Evolutionary conservation across 2,113 vertebrate species (phyloP).

Genomic region (Prolemur simus): DNA sequence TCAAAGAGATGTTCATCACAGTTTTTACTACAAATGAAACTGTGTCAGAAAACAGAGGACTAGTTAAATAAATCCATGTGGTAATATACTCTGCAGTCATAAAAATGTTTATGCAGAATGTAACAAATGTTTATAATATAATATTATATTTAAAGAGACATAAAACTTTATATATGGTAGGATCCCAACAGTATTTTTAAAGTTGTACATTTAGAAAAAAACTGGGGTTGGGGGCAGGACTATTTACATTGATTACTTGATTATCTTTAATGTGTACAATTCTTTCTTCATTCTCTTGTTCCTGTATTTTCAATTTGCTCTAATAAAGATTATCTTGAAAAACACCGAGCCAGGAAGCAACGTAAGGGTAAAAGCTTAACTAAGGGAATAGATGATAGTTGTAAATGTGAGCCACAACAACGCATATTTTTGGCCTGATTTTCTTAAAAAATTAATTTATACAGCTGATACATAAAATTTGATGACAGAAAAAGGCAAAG

Average conservation of each 20-base stretch:
- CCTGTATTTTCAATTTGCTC: constrained; percentile 22
- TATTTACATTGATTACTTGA: not conserved
- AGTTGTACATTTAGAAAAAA: not conserved
- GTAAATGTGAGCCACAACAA: not conserved
- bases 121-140: not conserved
- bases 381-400: not conserved
- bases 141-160: not conserved
- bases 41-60: not conserved
- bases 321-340: constrained; percentile 26
- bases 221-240: not conserved
- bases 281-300: constrained; percentile 19
- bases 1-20: constrained; percentile 34
- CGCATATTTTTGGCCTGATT: not conserved
- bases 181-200: not conserved
- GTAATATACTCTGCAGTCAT: not conserved
- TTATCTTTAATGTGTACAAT: not conserved
- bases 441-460: not conserved
- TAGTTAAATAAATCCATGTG: not conserved
- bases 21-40: constrained; percentile 11
- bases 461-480: not conserved
- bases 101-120: not conserved
- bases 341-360: not conserved
- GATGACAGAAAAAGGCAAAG: not conserved
- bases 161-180: not conserved
- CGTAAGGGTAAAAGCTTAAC: not conserved